These are phyloP conservation scores for Rhinopomastus cyanomelas DNA, from an alignment of 2,113 vertebrate species.

Conservation along the genomic window DNA sequence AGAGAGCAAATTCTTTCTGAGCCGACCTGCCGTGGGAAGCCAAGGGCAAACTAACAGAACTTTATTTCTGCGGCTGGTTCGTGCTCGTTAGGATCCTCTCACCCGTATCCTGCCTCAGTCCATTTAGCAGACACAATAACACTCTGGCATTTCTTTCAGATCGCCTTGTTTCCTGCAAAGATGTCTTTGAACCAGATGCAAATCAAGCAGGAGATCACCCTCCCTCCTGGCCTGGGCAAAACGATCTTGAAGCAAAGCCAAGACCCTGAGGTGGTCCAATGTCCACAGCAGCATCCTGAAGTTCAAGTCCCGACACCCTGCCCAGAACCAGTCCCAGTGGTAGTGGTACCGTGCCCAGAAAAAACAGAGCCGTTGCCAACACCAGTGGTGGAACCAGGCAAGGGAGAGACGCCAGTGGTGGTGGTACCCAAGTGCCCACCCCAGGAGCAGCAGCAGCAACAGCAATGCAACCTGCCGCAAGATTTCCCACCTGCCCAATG, in stretches of 20 bases:
- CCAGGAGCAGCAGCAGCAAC: conserved; percentile 21
- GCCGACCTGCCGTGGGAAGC: neutral
- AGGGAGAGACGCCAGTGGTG: neutral
- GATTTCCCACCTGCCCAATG: neutral
- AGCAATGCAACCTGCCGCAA: neutral
- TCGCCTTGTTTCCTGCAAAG: neutral
- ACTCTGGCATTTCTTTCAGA: neutral
- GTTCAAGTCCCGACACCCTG: neutral
- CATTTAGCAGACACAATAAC: neutral
- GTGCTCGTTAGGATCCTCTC: rapidly evolving
- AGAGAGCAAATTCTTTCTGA: neutral
- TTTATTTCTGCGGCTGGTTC: neutral
- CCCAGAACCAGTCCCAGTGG: neutral
- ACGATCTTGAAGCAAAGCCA: neutral
- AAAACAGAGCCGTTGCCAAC: neutral
- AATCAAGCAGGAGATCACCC: conserved; percentile 43
- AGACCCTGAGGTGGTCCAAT: neutral
- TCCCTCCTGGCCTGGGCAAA: conserved; percentile 22
- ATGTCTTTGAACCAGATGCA: conserved; percentile 56
- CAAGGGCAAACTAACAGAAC: neutral
- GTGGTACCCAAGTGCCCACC: neutral
- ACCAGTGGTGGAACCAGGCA: neutral
- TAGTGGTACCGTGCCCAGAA: neutral
- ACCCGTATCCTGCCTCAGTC: neutral
- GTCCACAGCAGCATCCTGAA: neutral